These are phyloP conservation scores for Lepidotrigona ventralis DNA, from an alignment of 1,140 invertebrate genomes.

Conservation along the genomic window DNA sequence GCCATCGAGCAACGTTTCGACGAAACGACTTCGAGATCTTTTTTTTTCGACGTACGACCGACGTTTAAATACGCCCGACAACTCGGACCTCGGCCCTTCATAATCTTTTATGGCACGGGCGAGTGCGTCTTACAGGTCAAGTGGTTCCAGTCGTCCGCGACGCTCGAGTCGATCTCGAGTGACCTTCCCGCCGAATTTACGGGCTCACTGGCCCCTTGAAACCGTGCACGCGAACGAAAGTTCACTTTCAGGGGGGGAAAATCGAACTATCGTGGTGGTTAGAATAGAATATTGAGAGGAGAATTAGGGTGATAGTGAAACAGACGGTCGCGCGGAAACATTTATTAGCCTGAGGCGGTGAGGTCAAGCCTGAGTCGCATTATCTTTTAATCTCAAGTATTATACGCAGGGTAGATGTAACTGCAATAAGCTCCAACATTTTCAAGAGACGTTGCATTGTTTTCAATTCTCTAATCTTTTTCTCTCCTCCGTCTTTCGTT, in stretches of 20 bases:
- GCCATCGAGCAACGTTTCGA: not conserved
- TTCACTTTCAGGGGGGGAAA: not conserved
- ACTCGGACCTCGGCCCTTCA: not conserved
- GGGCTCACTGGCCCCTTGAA: too few relatives aligned
- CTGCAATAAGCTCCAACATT: too few relatives aligned
- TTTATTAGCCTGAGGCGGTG: not conserved
- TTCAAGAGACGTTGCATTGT: too few relatives aligned
- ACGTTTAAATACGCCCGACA: not conserved
- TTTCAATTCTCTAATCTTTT: too few relatives aligned
- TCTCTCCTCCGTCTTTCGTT: too few relatives aligned
- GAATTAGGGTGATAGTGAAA: not conserved
- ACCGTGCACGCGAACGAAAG: not conserved
- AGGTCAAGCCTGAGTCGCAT: too few relatives aligned
- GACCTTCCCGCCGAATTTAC: not conserved
- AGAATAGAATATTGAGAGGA: not conserved
- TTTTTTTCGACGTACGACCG: not conserved
- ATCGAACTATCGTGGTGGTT: not conserved
- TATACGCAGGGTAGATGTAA: too few relatives aligned
- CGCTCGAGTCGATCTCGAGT: not conserved
- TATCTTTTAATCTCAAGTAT: too few relatives aligned
- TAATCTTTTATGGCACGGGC: not conserved
- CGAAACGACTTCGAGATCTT: not conserved
- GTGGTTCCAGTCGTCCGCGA: not conserved
- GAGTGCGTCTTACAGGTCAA: conserved; percentile 12
- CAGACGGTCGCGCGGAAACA: not conserved